A percentile compares a stretch with the other conserved stretches of the same genome.
Conservation (phyloP, 2,113 vertebrate genomes). For the Corvus hawaiiensis region DNA sequence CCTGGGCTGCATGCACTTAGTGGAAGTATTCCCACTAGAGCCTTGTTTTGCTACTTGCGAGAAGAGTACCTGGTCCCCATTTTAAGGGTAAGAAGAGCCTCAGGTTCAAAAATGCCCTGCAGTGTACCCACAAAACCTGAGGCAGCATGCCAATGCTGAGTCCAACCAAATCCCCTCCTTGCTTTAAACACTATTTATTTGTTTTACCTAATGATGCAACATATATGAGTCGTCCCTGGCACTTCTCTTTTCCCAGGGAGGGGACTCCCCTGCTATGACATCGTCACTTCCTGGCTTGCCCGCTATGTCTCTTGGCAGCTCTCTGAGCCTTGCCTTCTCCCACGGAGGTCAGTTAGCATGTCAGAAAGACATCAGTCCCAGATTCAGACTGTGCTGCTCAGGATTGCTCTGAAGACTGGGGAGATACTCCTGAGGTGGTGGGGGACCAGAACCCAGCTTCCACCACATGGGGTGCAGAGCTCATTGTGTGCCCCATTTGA, state of each 20-base stretch:
- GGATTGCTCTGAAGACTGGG: not conserved
- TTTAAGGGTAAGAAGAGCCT: not conserved
- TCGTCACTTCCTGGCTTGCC: not conserved
- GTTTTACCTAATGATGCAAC: not conserved
- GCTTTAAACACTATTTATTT: not conserved
- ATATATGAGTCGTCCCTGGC: not conserved
- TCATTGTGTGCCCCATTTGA: not conserved
- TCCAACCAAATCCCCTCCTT: not conserved
- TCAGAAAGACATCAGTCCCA: not conserved
- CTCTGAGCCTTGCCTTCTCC: not conserved
- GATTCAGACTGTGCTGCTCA: not conserved
- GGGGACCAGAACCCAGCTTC: not conserved
- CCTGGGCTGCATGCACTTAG: not conserved
- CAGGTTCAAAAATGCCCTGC: not conserved
- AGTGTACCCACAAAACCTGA: not conserved
- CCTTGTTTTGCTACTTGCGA: not conserved
- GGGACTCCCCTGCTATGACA: not conserved
- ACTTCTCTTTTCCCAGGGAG: not conserved
- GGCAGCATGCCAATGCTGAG: not conserved
- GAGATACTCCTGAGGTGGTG: not conserved
- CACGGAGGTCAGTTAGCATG: not conserved
- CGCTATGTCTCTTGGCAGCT: not conserved
- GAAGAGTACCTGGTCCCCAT: not conserved
- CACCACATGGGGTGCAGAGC: not conserved
- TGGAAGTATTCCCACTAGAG: not conserved